phyloP scores from a whole-genome alignment of 1,140 invertebrate species.

The Chrysomallon squamiferum region DNA sequence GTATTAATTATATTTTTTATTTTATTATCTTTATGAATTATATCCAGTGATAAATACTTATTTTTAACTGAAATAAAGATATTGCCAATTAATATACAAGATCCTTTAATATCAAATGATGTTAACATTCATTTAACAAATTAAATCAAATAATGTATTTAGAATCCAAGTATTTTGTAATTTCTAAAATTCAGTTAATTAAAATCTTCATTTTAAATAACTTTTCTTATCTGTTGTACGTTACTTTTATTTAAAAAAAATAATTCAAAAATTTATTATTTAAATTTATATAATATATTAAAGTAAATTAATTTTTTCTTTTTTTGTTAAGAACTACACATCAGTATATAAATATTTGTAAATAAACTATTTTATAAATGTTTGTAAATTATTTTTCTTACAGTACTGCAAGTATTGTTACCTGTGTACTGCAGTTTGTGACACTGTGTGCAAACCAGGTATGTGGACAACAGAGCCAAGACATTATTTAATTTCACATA shows the following conservation, averaged over 20 bases:
- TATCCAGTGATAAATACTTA: neutral
- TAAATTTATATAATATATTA: neutral
- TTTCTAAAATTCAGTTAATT: no score
- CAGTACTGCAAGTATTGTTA: constrained; percentile 60
- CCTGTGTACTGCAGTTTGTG: constrained; percentile 49
- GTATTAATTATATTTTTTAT: neutral
- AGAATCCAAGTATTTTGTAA: no score
- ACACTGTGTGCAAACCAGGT: constrained; percentile 57
- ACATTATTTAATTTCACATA: neutral
- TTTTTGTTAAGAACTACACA: neutral
- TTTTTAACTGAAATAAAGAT: neutral
- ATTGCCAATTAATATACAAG: neutral
- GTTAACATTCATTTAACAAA: neutral
- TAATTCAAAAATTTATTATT: no score
- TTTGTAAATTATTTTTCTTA: constrained; percentile 25
- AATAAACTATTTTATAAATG: neutral
- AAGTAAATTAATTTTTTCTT: neutral
- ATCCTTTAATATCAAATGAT: neutral
- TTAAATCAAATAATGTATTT: neutral
- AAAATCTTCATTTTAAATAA: no score
- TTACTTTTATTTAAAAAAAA: no score
- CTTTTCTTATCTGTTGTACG: no score
- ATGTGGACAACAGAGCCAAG: constrained; percentile 4
- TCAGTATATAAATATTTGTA: no score
- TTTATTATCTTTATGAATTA: neutral